Evolutionary conservation across 2,797 vertebrate species (phyloP).

Genomic region (Chloroceryle inda): DNA sequence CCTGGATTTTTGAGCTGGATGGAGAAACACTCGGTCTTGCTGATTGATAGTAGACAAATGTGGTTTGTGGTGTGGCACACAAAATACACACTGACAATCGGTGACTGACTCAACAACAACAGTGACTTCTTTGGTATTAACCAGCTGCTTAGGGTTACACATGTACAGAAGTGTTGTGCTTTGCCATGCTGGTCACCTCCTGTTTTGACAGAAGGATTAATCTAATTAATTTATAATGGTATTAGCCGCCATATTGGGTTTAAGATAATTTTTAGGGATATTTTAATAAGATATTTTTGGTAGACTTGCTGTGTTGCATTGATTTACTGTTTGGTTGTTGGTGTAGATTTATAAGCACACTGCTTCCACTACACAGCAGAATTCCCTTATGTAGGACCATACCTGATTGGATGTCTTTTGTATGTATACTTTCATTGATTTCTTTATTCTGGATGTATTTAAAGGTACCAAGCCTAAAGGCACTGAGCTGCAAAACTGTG

Average conservation of each 20-base stretch:
- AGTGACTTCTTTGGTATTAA: background rate
- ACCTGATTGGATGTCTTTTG: background rate
- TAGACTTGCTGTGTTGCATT: background rate
- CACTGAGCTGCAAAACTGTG: background rate
- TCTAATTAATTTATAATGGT: background rate
- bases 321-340: background rate
- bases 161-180: background rate
- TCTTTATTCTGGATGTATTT: slow-evolving; percentile 8
- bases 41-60: background rate
- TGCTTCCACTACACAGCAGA: background rate
- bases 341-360: background rate
- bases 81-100: background rate
- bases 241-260: background rate
- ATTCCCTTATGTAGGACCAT: background rate
- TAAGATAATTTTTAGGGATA: background rate
- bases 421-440: slow-evolving; percentile 11
- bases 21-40: background rate
- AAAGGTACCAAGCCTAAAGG: background rate
- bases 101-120: background rate
- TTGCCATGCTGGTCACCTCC: background rate
- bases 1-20: background rate
- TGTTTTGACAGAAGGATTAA: background rate
- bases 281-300: background rate
- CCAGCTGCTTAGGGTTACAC: background rate
- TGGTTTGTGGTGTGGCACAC: background rate